Conservation (phyloP, 2,113 vertebrate species). For the Capricornis sumatraensis region DNA sequence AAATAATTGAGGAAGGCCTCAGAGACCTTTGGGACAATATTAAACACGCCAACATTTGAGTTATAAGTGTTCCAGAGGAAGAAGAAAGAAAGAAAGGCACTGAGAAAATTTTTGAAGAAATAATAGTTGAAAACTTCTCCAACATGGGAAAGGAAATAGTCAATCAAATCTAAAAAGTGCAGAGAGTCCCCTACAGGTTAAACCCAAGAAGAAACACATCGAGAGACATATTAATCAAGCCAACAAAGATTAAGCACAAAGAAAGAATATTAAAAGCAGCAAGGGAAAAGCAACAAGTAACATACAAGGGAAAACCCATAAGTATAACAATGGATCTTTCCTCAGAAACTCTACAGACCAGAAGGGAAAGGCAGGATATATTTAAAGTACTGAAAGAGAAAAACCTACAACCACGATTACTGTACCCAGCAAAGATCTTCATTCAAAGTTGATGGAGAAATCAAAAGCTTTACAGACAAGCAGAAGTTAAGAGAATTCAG, state of each 20-base stretch:
- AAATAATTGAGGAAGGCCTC: background rate
- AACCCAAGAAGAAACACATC: background rate
- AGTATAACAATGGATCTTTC: background rate
- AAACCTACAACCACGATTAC: background rate
- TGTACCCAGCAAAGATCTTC: background rate
- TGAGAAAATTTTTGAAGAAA: background rate
- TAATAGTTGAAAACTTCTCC: background rate
- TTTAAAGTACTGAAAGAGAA: background rate
- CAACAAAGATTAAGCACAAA: background rate
- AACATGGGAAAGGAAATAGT: background rate
- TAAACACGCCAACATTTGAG: background rate
- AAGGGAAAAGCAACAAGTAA: background rate
- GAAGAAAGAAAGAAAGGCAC: background rate
- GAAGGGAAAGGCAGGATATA: background rate
- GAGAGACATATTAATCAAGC: background rate
- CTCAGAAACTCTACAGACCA: background rate
- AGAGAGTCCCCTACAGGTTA: background rate
- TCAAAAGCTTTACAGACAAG: background rate
- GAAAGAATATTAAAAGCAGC: background rate
- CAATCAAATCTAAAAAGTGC: background rate
- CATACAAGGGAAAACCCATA: background rate
- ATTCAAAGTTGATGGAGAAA: background rate
- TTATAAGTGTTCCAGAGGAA: background rate
- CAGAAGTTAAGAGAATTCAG: background rate
- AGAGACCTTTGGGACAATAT: background rate